Base-by-base conservation (phyloP, 2,113 vertebrate genomes). In the Zapus hudsonius region DNA sequence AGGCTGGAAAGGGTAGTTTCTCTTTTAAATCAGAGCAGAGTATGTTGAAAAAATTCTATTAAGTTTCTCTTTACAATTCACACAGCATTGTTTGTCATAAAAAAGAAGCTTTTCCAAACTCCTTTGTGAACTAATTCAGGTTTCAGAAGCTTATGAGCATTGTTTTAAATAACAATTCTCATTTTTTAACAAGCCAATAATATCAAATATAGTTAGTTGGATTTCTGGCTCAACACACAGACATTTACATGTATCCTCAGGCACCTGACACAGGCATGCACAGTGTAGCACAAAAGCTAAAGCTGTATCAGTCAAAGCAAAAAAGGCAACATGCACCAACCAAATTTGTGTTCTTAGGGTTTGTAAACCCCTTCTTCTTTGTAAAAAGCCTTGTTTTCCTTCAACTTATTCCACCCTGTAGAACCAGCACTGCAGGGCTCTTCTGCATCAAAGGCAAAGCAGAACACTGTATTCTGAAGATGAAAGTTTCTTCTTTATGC, bases 1-100 rank as follows among this genome's bases (percentile, higher is more conserved):
- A 93, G 93, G 93, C 96, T 98, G 97, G 96, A 97, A 97, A 97
- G 97, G 97, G 98, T 99, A 99, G 98, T 99, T 99, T 98, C 98
- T 97, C 98, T 97, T 98, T 98, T 94, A 97, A 97, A 97, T 44
- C 93, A 97, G 95, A 98, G 93, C 90, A 27, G 74, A 97, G 94
- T 96, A 81, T 93, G 3, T 3, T 95, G 96, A 95, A 84, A 97
- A 97, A 97, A 97, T 96, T 89, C 95, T 94, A 92, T 91, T 96
- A 96, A 97, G 95, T 97, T 97, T 97, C 94, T 96, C 97, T 75
- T 97, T 95, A 95, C 91, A 98, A 98, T 97, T 96, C 95, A 97
- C 95, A 97, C 87, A 96, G 67, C 95, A 97, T 92, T 97, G 92
- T 87, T 97, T 86, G 88, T 94, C 96, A 73, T 91, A 85, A 94